Evolutionary conservation across 2,797 vertebrate genomes (phyloP).

Genomic region (Ataeniobius toweri): DNA sequence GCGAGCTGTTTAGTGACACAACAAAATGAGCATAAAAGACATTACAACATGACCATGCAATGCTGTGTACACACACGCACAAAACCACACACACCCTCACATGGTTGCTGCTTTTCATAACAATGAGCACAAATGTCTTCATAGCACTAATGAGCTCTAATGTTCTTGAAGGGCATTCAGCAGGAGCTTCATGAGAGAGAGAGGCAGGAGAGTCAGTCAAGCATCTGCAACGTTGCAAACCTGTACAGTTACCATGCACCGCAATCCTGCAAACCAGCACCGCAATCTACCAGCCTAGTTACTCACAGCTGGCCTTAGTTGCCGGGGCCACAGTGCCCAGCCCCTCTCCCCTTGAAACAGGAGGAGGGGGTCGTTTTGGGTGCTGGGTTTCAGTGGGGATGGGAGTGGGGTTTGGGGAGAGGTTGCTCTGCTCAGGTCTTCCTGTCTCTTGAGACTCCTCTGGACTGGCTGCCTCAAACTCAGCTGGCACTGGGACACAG

Average conservation of each 20-base stretch:
- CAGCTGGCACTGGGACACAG: constrained; percentile 78
- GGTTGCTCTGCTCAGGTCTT: constrained; percentile 70
- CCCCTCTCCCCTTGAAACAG: constrained; percentile 65
- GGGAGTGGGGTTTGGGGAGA: constrained; percentile 65
- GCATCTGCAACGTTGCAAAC: constrained; percentile 71
- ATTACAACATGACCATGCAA: constrained; percentile 66
- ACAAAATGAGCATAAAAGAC: constrained; percentile 59
- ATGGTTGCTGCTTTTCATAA: constrained; percentile 40
- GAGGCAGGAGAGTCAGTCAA: constrained; percentile 53
- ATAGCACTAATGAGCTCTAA: constrained; percentile 51
- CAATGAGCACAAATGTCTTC: constrained; percentile 50
- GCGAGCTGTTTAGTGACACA: constrained; percentile 62
- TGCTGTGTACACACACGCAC: constrained; percentile 37
- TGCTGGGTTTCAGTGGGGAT: constrained; percentile 66
- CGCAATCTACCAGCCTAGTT: constrained; percentile 73
- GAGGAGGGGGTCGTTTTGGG: constrained; percentile 71
- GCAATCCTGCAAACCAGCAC: constrained; percentile 77
- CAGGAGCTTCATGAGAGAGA: constrained; percentile 53
- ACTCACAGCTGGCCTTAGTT: constrained; percentile 82
- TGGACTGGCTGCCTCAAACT: constrained; percentile 74
- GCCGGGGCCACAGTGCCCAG: constrained; percentile 60
- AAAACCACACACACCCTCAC: constrained; percentile 25
- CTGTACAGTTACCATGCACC: constrained; percentile 72
- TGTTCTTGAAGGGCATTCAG: constrained; percentile 65
- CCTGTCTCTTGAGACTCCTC: constrained; percentile 73